phyloP scores from a whole-genome alignment of 2,113 vertebrate genomes.

The Paralichthys olivaceus region DNA sequence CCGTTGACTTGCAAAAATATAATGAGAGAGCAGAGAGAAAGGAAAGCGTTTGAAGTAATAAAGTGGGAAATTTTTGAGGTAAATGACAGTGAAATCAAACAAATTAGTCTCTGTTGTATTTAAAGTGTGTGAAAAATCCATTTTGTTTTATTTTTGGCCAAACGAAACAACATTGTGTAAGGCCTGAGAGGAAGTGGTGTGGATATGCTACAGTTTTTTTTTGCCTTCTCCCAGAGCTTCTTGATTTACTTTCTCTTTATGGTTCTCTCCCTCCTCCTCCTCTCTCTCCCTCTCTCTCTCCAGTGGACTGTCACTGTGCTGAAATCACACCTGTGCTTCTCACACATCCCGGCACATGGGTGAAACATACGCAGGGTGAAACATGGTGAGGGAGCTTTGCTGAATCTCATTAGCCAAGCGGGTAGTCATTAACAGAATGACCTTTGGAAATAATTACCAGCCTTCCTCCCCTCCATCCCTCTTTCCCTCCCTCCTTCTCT shows the following conservation, averaged over 20 bases:
- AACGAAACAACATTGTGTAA: conserved; percentile 45
- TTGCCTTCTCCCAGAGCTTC: conserved; percentile 21
- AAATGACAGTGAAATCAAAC: conserved; percentile 54
- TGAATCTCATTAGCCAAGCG: conserved; percentile 97
- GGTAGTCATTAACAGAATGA: conserved; percentile 97
- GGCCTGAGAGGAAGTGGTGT: conserved; percentile 46
- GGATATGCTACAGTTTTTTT: conserved; percentile 18
- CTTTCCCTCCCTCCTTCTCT: conserved; percentile 68
- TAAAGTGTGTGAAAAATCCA: conserved; percentile 19
- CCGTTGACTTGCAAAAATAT: conserved; percentile 54
- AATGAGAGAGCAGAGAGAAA: conserved; percentile 38
- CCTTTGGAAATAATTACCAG: conserved; percentile 99
- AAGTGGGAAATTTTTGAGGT: conserved; percentile 47
- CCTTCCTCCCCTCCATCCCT: conserved; percentile 73
- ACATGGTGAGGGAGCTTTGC: conserved; percentile 88
- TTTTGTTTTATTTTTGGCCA: conserved; percentile 39
- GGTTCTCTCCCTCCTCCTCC: conserved; percentile 24
- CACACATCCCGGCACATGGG: conserved; percentile 80
- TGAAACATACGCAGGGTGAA: conserved; percentile 80
- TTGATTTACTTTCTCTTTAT: conserved; percentile 50
- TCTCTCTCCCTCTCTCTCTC: conserved; percentile 43
- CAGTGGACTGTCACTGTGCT: conserved; percentile 71
- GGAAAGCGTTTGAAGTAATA: conserved; percentile 32
- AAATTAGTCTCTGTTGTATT: conserved; percentile 54
- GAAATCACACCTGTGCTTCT: conserved; percentile 79